Conservation (phyloP, 2,888 invertebrate species). For the Polia nebulosa region DNA sequence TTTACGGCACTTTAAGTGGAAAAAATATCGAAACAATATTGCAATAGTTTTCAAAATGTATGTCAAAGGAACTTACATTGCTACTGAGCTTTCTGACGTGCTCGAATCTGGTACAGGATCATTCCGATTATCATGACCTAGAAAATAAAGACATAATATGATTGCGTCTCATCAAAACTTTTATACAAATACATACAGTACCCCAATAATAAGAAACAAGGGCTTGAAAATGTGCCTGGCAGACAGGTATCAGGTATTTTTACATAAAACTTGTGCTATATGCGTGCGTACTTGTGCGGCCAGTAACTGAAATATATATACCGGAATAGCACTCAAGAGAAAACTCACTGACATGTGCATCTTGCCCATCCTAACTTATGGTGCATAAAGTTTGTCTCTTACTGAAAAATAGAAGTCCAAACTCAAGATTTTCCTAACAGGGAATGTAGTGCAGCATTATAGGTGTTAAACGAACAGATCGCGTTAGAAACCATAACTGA, state of each 20-base stretch:
- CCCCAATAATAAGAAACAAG: background rate
- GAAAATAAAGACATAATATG: slow-evolving; percentile 35
- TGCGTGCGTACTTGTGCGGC: too few relatives aligned
- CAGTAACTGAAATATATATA: too few relatives aligned
- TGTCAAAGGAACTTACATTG: slow-evolving; percentile 74
- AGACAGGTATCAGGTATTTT: background rate
- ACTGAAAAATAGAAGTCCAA: too few relatives aligned
- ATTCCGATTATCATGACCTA: slow-evolving; percentile 71
- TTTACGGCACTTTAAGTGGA: background rate
- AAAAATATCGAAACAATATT: background rate
- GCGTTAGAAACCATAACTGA: too few relatives aligned
- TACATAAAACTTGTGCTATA: too few relatives aligned
- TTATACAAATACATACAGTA: background rate
- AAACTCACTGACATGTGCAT: too few relatives aligned
- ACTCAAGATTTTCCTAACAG: too few relatives aligned
- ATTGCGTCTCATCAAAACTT: background rate
- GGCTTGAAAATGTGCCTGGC: background rate
- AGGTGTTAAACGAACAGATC: too few relatives aligned
- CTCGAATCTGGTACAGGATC: slow-evolving; percentile 81
- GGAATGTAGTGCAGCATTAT: too few relatives aligned
- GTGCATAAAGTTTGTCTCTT: too few relatives aligned
- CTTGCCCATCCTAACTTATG: too few relatives aligned
- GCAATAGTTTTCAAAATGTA: background rate
- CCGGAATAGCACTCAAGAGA: too few relatives aligned
- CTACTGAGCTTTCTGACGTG: slow-evolving; percentile 76